These are phyloP conservation scores for Leptodactylus fuscus DNA, from an alignment of 2,113 vertebrate species.

Conservation along the genomic window DNA sequence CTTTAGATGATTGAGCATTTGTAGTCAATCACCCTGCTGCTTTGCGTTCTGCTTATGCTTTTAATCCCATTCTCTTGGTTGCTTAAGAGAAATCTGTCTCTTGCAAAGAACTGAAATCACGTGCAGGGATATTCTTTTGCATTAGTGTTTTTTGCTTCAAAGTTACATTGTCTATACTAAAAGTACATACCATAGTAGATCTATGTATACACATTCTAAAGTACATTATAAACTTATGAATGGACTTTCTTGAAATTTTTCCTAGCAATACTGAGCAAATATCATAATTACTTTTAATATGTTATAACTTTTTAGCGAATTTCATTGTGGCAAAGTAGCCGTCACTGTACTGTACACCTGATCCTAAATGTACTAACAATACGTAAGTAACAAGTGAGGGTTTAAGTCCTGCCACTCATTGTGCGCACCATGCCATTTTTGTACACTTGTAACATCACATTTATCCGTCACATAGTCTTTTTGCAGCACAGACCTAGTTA, in stretches of 20 bases:
- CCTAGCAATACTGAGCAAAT: constrained; percentile 50
- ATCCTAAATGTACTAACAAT: too few species aligned
- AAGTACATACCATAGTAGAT: not conserved
- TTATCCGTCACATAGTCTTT: too few species aligned
- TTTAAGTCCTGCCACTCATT: too few species aligned
- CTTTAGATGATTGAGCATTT: constrained; percentile 5
- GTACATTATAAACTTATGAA: not conserved
- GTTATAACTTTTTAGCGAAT: constrained; percentile 72
- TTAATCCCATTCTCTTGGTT: not conserved
- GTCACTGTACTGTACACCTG: constrained; percentile 55
- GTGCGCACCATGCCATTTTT: too few species aligned
- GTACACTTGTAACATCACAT: too few species aligned
- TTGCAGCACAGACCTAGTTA: too few species aligned
- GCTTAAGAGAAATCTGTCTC: not conserved
- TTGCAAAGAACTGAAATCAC: not conserved
- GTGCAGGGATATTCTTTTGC: not conserved
- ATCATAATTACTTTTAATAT: constrained; percentile 24
- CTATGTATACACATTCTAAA: not conserved
- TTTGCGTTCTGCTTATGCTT: not conserved
- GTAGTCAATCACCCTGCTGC: not conserved
- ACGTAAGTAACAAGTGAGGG: too few species aligned
- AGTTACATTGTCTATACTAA: not conserved
- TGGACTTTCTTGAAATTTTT: constrained; percentile 28
- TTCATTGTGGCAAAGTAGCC: constrained; percentile 59
- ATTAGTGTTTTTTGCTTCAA: not conserved